A percentile compares a stretch with the other conserved stretches of the same genome.
Evolutionary conservation across 2,797 vertebrate genomes (phyloP).

Genomic region (Echiichthys vipera): DNA sequence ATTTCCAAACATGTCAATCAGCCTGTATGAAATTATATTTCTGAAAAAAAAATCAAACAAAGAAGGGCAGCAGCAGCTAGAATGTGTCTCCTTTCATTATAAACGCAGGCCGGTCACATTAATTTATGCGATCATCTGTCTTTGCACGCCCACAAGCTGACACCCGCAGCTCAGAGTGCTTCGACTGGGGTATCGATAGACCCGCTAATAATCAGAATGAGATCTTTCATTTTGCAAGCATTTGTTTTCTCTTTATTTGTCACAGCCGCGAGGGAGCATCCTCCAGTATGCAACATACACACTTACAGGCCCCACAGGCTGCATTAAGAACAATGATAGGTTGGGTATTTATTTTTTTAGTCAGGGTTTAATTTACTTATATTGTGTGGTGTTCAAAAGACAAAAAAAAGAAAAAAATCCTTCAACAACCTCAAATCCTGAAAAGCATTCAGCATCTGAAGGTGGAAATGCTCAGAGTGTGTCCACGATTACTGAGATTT

Average conservation of each 20-base stretch:
- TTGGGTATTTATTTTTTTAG: not conserved
- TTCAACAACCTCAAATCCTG: not conserved
- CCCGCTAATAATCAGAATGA: slow-evolving; percentile 45
- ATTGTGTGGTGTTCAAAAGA: not conserved
- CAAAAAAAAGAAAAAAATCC: not conserved
- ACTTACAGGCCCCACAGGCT: slow-evolving; percentile 37
- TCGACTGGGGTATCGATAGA: slow-evolving; percentile 46
- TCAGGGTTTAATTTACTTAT: slow-evolving; percentile 2
- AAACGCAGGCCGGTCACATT: slow-evolving; percentile 52
- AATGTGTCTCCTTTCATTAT: slow-evolving; percentile 50
- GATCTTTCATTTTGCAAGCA: slow-evolving; percentile 25
- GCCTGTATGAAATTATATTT: slow-evolving; percentile 12
- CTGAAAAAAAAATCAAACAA: slow-evolving; percentile 46
- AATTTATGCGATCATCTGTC: slow-evolving; percentile 67
- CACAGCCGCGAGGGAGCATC: slow-evolving; percentile 27
- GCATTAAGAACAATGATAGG: slow-evolving; percentile 5
- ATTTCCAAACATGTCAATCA: slow-evolving; percentile 23
- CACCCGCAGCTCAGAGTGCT: slow-evolving; percentile 43
- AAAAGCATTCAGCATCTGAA: slow-evolving; percentile 27
- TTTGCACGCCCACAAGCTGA: slow-evolving; percentile 56
- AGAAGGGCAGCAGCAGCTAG: slow-evolving; percentile 61
- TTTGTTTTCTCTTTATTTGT: slow-evolving; percentile 36
- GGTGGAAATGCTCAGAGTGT: slow-evolving; percentile 18
- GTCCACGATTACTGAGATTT: slow-evolving; percentile 12
- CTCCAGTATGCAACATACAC: not conserved